Evolutionary conservation across 1,140 invertebrate species (phyloP), one percentile per base, ranked within the genome.

Genomic region (Micrasema minimum): DNA sequence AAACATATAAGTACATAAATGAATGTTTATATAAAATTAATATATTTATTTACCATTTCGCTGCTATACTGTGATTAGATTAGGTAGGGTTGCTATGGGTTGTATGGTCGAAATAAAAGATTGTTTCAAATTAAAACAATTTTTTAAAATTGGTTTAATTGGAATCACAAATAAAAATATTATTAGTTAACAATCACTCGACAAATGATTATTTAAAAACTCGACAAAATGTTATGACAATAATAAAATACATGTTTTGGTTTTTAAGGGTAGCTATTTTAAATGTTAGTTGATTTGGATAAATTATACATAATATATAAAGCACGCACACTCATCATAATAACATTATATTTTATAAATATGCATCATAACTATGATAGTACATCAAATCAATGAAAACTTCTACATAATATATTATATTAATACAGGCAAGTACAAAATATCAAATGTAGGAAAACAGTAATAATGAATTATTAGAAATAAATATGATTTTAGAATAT

Each of bases 71-170:
- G 41, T 31, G 41, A 31, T 66, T 12, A 4, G 57, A 37, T 35
- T 4, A 35, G 31, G 55, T 16, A 20, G 14, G 48, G 62, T 18
- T 4, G 11, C 9, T 43, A 14, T 59, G 35, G 16, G 51, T 68
- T n/a, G 43, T 41, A 46, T 41, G 20, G 41, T 31, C 5, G 22
- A 69, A 43, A 18, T 41, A 41, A 69, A 61, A 69, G 26, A 31
- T 35, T 18, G 46, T n/a, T 62, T 7, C 20, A 6, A 62, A 69
- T 48, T 69, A 51, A 26, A 69, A 62, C 51, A 20, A 62, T 46
- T 50, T 69, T 59, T 38, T 45, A 69, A 69, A 69, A 69, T 53
- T 43, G 55, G 22, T 69, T 69, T 69, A 64, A 69, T 69, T 22
- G 41, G 50, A 64, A 62, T 31, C 67, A 69, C 55, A 45, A 41